These are phyloP conservation scores for Micronisus gabar DNA, from an alignment of 2,113 vertebrate species.

Conservation along the genomic window DNA sequence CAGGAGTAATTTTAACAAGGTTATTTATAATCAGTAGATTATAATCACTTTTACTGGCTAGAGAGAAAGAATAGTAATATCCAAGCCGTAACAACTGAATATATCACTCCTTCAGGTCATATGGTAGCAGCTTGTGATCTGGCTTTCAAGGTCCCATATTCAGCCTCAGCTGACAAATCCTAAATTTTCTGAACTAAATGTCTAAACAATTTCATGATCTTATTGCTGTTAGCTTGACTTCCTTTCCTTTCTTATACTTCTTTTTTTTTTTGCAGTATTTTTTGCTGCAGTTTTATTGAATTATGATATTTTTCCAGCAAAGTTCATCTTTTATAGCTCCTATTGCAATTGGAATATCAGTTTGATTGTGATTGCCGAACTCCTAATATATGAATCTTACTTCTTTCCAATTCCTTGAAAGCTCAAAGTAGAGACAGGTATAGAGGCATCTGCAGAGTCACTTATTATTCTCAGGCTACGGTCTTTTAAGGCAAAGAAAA, in stretches of 20 bases:
- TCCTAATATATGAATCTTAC: not conserved
- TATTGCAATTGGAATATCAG: not conserved
- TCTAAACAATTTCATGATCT: not conserved
- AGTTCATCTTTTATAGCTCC: not conserved
- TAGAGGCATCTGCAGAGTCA: not conserved
- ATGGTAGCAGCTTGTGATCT: not conserved
- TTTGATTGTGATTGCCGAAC: not conserved
- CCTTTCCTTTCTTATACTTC: not conserved
- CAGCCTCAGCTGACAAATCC: not conserved
- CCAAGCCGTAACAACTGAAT: not conserved
- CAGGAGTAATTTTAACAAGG: not conserved
- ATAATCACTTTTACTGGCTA: not conserved
- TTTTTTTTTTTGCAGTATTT: not conserved
- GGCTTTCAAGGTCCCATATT: not conserved
- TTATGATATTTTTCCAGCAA: not conserved
- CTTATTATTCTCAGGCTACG: not conserved
- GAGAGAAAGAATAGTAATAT: not conserved
- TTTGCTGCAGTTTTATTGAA: not conserved
- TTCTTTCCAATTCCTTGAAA: not conserved
- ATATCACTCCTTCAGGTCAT: not conserved
- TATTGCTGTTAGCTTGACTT: not conserved
- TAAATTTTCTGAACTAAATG: not conserved
- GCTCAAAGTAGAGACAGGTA: not conserved
- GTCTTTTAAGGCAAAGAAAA: not conserved
- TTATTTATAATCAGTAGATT: not conserved